Base-by-base conservation (phyloP, 2,888 invertebrate genomes). In the Flexamia atlantica region DNA sequence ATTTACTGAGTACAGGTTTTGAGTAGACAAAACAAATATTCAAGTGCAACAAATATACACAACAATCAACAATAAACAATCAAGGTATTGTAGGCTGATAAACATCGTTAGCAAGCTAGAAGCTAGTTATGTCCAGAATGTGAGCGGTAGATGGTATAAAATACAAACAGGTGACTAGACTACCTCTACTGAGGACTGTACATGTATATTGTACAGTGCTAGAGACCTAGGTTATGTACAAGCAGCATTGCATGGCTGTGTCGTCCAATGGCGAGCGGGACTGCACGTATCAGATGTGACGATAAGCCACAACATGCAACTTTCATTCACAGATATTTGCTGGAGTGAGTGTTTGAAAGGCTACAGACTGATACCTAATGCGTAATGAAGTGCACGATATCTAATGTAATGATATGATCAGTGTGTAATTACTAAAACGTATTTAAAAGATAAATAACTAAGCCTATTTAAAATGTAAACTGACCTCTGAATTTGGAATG, bases 161-260 rank as follows among this genome's bases (percentile, higher is more conserved):
- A 70, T 70, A 70, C 70, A 70, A 70, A 20, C 64, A 25, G 60
- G 68, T 20, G 68, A 30, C 70, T 36, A 70, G 23, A 40, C 70
- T 70, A 70, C 30, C 68, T 32, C 32, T 32, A 32, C 1, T 4
- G 68, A 20, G 70, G 70, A 70, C 40, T 70, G 70, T 70, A 70
- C 70, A 70, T 36, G 20, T 70, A 70, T 70, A 70, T 70, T 70
- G 70, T 70, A 70, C 70, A 70, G 70, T 40, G 14, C 32, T 4
- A 12, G 68, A 70, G 70, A 40, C 20, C 5, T 60, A 60, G 1
- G 25, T 28, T 70, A 40, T 70, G 23, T 70, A 40, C 36, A 32
- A 40, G n/a, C 40, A 70, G 20, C 10, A 20, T 0, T 32, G 17
- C 70, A 70, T 70, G 70, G 70, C 70, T 40, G 70, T 40, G 70